Percentiles rank a stretch among this genome's conserved stretches.
Evolutionary conservation across 1,140 invertebrate genomes (phyloP).

Genomic region (Copidosoma floridanum): DNA sequence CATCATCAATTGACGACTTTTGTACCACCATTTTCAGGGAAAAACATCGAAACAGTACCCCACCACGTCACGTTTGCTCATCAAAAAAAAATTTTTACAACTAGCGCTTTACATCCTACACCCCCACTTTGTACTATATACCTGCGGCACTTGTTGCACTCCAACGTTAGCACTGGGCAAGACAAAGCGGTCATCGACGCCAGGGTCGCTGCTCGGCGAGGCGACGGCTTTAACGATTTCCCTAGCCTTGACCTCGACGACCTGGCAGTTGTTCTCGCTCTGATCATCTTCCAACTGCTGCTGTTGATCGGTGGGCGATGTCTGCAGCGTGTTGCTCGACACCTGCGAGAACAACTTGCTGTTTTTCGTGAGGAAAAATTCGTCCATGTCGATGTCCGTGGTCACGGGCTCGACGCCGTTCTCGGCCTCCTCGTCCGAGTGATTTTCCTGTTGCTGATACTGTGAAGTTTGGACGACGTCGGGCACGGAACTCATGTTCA

Average conservation of each 20-base stretch:
- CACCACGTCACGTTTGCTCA: too few species aligned
- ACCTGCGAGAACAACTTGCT: slow-evolving; percentile 71
- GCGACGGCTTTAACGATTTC: slow-evolving; percentile 59
- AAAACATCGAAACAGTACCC: slow-evolving; percentile 27
- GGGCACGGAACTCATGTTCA: slow-evolving; percentile 45
- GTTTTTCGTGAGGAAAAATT: slow-evolving; percentile 63
- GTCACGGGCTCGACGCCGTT: not conserved
- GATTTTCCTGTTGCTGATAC: slow-evolving; percentile 26
- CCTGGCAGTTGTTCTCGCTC: slow-evolving; percentile 38
- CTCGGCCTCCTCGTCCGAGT: slow-evolving; percentile 30
- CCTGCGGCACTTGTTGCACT: slow-evolving; percentile 50
- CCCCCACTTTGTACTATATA: not conserved
- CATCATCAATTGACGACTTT: too few species aligned
- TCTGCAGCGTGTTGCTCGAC: slow-evolving; percentile 57
- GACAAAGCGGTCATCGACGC: slow-evolving; percentile 49
- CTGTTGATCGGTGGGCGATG: slow-evolving; percentile 31
- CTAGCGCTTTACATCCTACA: slow-evolving; percentile 45
- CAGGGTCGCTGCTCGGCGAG: slow-evolving; percentile 30
- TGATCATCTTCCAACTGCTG: slow-evolving; percentile 30
- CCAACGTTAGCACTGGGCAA: slow-evolving; percentile 46
- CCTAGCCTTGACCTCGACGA: slow-evolving; percentile 62
- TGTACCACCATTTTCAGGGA: too few species aligned
- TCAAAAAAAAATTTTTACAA: too few species aligned
- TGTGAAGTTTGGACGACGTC: slow-evolving; percentile 49
- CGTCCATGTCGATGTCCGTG: slow-evolving; percentile 47